Conservation (phyloP, 2,888 invertebrate genomes). For the Nephrotoma guestfalica region DNA sequence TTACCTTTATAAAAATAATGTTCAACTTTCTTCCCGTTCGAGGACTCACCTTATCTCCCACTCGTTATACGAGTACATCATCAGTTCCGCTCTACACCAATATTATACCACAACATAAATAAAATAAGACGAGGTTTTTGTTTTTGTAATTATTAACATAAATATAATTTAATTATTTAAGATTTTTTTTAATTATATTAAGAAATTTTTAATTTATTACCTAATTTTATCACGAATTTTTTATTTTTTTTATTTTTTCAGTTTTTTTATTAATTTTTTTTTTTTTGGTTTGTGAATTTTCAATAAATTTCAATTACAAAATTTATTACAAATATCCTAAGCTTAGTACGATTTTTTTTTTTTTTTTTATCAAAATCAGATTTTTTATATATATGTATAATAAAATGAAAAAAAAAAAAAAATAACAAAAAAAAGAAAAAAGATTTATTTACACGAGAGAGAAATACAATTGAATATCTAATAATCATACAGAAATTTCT, state of each 20-base stretch:
- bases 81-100: neutral
- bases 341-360: neutral
- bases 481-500: constrained; percentile 72
- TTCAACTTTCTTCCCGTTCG: neutral
- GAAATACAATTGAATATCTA: neutral
- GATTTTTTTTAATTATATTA: neutral
- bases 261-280: neutral
- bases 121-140: neutral
- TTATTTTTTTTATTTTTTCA: neutral
- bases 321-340: neutral
- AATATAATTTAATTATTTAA: neutral
- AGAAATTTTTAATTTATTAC: neutral
- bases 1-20: neutral
- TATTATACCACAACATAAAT: neutral
- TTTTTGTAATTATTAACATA: neutral
- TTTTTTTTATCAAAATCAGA: neutral
- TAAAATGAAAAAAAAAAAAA: neutral
- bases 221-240: neutral
- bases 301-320: neutral
- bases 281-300: neutral
- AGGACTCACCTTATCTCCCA: neutral
- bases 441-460: neutral
- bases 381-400: neutral
- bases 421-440: no score
- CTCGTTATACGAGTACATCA: neutral